These are phyloP conservation scores for Sebastes iracundus DNA, from an alignment of 2,797 vertebrate species.

Conservation along the genomic window DNA sequence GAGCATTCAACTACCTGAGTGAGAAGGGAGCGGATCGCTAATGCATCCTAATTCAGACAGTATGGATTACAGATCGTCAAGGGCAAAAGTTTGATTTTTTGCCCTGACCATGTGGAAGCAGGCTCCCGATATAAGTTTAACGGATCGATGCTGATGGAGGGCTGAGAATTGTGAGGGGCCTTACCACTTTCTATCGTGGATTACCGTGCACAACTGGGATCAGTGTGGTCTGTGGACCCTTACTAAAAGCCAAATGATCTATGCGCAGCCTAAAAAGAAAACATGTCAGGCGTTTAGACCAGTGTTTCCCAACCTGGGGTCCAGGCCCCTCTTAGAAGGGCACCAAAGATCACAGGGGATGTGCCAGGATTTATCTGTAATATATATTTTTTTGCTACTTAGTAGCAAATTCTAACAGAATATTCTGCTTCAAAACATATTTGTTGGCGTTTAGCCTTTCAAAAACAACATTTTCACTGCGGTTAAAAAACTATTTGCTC, in stretches of 20 bases:
- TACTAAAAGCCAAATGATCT: constrained; percentile 60
- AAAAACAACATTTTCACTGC: too few relatives aligned
- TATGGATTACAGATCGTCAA: constrained; percentile 81
- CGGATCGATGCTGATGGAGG: constrained; percentile 70
- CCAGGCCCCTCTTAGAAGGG: too few relatives aligned
- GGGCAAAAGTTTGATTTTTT: constrained; percentile 75
- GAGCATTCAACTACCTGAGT: constrained; percentile 52
- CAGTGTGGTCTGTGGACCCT: constrained; percentile 52
- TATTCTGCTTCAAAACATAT: too few relatives aligned
- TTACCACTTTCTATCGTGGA: constrained; percentile 54
- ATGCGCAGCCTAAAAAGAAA: constrained; percentile 39
- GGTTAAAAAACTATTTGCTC: too few relatives aligned
- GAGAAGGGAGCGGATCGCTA: constrained; percentile 67
- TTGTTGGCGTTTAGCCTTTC: too few relatives aligned
- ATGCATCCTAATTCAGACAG: constrained; percentile 76
- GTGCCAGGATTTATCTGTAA: too few relatives aligned
- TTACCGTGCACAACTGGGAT: constrained; percentile 55
- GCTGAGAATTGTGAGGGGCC: constrained; percentile 55
- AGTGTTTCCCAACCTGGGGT: too few relatives aligned
- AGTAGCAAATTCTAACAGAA: too few relatives aligned
- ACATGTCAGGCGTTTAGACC: constrained; percentile 33
- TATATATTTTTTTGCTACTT: too few relatives aligned
- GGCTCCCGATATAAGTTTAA: constrained; percentile 75
- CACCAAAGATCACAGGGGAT: too few relatives aligned
- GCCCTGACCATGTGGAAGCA: constrained; percentile 63